Conservation (phyloP, 2,797 vertebrate species). For the Ctenopoma multispine region DNA sequence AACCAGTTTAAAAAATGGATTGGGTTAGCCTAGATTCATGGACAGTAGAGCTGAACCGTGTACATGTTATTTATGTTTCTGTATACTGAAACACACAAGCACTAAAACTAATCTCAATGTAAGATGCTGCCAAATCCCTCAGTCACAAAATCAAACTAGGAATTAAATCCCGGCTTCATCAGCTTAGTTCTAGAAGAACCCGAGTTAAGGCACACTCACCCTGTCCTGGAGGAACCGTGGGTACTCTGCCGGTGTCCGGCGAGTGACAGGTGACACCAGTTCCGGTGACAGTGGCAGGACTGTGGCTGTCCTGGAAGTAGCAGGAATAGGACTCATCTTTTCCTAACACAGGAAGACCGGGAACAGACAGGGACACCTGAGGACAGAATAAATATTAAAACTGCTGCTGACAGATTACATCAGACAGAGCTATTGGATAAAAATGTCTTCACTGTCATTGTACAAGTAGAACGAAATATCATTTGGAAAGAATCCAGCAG, state of each 20-base stretch:
- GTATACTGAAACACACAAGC: background rate
- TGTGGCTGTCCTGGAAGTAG: conserved; percentile 87
- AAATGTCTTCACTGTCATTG: no score
- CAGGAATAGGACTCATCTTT: conserved; percentile 91
- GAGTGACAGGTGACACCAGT: conserved; percentile 90
- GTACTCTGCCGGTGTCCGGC: conserved; percentile 85
- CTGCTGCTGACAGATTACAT: background rate
- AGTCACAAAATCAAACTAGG: conserved; percentile 19
- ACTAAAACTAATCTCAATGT: conserved; percentile 17
- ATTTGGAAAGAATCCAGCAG: no score
- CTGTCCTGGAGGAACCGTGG: conserved; percentile 84
- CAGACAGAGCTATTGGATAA: background rate
- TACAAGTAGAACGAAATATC: no score
- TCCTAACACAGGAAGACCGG: conserved; percentile 88
- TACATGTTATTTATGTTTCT: conserved; percentile 1
- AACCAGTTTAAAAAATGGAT: conserved; percentile 34
- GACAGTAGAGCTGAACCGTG: conserved; percentile 14
- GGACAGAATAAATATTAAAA: conserved; percentile 6
- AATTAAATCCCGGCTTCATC: background rate
- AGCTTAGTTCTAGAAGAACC: background rate
- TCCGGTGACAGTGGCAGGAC: conserved; percentile 86
- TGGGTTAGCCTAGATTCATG: conserved; percentile 36
- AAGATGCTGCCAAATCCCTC: conserved; percentile 22
- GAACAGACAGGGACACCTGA: conserved; percentile 90
- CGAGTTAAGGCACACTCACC: conserved; percentile 81